Conservation (phyloP, 2,888 invertebrate species). For the Argyresthia albistria region DNA sequence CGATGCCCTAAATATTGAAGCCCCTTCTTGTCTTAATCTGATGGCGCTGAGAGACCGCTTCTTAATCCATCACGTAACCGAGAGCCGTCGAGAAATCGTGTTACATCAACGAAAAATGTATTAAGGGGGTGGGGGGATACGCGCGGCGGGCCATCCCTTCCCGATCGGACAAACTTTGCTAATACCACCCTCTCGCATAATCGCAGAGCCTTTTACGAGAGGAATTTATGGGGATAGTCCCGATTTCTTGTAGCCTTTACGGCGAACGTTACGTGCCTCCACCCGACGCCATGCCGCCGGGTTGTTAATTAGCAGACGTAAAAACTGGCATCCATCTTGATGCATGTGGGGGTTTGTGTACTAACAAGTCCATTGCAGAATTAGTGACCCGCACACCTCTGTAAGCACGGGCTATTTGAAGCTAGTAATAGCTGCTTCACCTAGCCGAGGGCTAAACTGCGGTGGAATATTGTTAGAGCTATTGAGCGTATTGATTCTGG, state of each 20-base stretch:
- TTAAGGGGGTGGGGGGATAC: constrained; percentile 41
- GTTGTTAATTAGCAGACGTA: constrained; percentile 59
- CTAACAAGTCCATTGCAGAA: neutral
- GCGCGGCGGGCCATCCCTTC: constrained; percentile 21
- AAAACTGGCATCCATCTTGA: constrained; percentile 26
- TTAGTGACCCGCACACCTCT: neutral
- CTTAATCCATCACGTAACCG: constrained; percentile 74
- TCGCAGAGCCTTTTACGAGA: constrained; percentile 72
- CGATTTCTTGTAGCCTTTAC: constrained; percentile 70
- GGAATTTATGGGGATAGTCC: constrained; percentile 71
- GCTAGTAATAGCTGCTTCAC: neutral
- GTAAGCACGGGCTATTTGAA: neutral
- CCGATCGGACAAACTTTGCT: constrained; percentile 71
- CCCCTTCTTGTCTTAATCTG: constrained; percentile 51
- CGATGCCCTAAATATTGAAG: constrained; percentile 63
- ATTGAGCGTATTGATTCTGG: constrained; percentile 34
- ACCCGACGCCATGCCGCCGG: constrained; percentile 27
- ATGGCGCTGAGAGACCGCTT: constrained; percentile 56
- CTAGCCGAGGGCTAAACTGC: neutral
- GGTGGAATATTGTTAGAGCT: neutral
- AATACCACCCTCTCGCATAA: constrained; percentile 73
- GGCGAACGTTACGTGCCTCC: constrained; percentile 54
- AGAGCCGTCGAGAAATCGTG: constrained; percentile 72
- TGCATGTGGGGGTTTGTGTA: neutral
- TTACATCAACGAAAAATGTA: constrained; percentile 75